phyloP scores from a whole-genome alignment of 2,888 invertebrate genomes.

The Scaptomyza caliginosa region DNA sequence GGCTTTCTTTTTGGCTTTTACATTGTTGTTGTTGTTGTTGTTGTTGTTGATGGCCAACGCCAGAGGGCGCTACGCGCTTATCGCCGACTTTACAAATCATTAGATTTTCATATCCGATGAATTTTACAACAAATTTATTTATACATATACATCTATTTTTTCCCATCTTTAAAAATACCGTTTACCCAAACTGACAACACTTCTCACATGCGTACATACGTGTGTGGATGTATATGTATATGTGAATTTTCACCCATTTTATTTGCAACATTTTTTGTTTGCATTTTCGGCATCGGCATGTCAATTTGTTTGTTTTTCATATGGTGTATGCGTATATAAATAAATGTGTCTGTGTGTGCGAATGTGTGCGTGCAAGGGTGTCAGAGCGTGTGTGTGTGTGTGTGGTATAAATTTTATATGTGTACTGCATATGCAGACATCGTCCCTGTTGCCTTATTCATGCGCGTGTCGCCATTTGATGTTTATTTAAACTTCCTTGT shows the following conservation, averaged over 20 bases:
- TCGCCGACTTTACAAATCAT: conserved; percentile 81
- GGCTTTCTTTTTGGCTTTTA: background rate
- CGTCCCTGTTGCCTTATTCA: conserved; percentile 57
- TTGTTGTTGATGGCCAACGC: conserved; percentile 29
- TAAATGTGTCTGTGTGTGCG: background rate
- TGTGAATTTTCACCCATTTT: background rate
- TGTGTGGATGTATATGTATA: background rate
- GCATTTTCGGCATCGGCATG: conserved; percentile 68
- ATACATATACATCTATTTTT: conserved; percentile 38
- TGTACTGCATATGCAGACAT: conserved; percentile 54
- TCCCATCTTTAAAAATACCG: conserved; percentile 58
- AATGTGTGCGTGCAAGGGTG: background rate
- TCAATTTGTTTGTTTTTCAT: conserved; percentile 73
- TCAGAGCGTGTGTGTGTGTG: conserved; percentile 18
- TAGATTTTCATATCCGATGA: conserved; percentile 82
- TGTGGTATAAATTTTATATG: conserved; percentile 45
- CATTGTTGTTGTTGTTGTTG: conserved; percentile 13
- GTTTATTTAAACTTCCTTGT: conserved; percentile 75
- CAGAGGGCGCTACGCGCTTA: conserved; percentile 69
- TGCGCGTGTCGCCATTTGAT: conserved; percentile 70
- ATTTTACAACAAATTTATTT: conserved; percentile 66
- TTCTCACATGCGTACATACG: background rate
- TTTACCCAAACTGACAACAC: conserved; percentile 49
- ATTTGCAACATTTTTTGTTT: conserved; percentile 48
- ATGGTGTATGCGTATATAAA: conserved; percentile 24